These are phyloP conservation scores for Leptodactylus fallax DNA, from an alignment of 2,797 vertebrate genomes.

Conservation along the genomic window DNA sequence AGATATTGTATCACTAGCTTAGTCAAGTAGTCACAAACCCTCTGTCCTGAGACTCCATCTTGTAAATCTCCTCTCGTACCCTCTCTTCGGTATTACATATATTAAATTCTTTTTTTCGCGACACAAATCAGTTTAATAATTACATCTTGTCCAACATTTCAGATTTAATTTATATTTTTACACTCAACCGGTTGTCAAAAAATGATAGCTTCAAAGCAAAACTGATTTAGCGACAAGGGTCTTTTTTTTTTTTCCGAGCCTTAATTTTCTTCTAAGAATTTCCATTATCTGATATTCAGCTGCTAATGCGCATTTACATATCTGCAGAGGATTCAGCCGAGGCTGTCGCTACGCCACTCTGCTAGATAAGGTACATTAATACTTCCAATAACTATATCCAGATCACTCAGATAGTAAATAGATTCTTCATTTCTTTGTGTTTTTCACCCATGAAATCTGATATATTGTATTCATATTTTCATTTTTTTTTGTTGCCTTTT, in stretches of 20 bases:
- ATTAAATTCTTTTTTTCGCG: slow-evolving; percentile 33
- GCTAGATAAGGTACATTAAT: slow-evolving; percentile 61
- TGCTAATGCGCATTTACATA: slow-evolving; percentile 55
- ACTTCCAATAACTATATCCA: slow-evolving; percentile 56
- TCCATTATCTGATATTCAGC: slow-evolving; percentile 68
- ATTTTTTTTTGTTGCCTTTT: too few species aligned
- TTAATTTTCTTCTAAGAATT: slow-evolving; percentile 67
- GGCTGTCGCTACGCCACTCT: slow-evolving; percentile 58
- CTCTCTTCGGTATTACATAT: slow-evolving; percentile 39
- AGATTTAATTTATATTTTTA: slow-evolving; percentile 68
- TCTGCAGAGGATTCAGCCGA: slow-evolving; percentile 61
- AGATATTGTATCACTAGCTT: neutral
- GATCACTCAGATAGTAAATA: slow-evolving; percentile 57
- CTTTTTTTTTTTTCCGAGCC: slow-evolving; percentile 61
- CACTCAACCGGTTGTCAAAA: slow-evolving; percentile 62
- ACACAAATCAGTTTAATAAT: slow-evolving; percentile 70
- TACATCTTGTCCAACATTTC: slow-evolving; percentile 67
- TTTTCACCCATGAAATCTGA: slow-evolving; percentile 54
- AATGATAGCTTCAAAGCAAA: slow-evolving; percentile 68
- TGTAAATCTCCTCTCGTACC: neutral
- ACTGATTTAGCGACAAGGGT: slow-evolving; percentile 64
- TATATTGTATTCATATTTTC: slow-evolving; percentile 15
- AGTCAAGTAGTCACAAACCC: neutral
- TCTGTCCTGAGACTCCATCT: neutral
- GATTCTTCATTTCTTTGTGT: slow-evolving; percentile 63